Conservation (phyloP, 1,140 invertebrate species). For the Bombus polaris region DNA sequence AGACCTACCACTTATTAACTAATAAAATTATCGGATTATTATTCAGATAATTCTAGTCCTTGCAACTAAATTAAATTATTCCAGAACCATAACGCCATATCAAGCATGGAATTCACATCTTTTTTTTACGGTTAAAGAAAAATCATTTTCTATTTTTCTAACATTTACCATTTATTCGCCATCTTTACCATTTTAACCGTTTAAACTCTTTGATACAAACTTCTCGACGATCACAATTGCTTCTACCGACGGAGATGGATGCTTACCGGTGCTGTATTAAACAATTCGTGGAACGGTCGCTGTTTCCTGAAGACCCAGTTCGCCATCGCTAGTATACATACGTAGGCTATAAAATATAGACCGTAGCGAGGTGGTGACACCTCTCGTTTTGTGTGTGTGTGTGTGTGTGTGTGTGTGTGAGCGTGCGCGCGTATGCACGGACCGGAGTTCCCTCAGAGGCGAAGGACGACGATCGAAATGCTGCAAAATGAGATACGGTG, state of each 20-base stretch:
- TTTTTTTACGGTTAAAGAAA: too few species aligned
- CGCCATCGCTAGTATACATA: slow-evolving; percentile 56
- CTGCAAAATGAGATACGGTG: background rate
- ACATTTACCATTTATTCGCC: too few species aligned
- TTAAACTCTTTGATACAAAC: background rate
- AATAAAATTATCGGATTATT: too few species aligned
- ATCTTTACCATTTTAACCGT: too few species aligned
- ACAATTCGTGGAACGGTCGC: slow-evolving; percentile 54
- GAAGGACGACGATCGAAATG: background rate
- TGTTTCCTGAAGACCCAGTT: slow-evolving; percentile 53
- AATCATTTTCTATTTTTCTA: too few species aligned
- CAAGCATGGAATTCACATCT: too few species aligned
- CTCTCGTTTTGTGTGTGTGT: slow-evolving; percentile 43
- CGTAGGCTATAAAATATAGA: slow-evolving; percentile 46
- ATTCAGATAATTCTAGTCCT: too few species aligned
- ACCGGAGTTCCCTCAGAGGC: slow-evolving; percentile 59
- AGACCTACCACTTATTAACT: too few species aligned
- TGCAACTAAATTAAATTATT: too few species aligned
- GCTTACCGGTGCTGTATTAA: slow-evolving; percentile 59
- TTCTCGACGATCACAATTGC: background rate
- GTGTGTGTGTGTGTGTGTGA: background rate
- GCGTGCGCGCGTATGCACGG: background rate
- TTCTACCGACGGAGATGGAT: slow-evolving; percentile 38
- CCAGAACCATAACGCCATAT: too few species aligned
- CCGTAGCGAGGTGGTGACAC: slow-evolving; percentile 53